Evolutionary conservation across 1,140 invertebrate genomes (phyloP), one percentile per base, ranked within the genome.

Genomic region (Zaprionus africanus): DNA sequence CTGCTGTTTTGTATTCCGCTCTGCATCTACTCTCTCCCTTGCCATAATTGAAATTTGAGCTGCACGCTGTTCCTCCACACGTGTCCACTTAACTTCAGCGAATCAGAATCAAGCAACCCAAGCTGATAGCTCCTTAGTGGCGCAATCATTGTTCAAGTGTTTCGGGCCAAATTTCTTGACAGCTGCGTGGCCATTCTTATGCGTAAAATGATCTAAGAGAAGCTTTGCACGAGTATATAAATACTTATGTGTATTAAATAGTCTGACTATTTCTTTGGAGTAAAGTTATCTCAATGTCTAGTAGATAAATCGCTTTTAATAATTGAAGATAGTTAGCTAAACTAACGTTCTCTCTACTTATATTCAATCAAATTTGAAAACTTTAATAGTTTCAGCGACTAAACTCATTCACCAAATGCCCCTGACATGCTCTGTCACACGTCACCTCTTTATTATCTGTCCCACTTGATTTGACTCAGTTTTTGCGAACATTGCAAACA

Each of bases 11-110:
- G 15, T 53, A 61, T 53, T 58, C 19, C 12, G 19, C 28, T 34
- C 41, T 17, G 41, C 41, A 28, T 15, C 58, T 15, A 12, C 56
- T 56, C 28, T 13, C 22, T 36, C 49, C 53, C 38, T 38, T n/a
- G 31, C 38, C 66, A 77, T 84, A 81, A 84, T 88, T 88, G 84
- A 84, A 90, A 90, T 81, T 59, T 60, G 81, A 88, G 64, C 68
- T 69, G 46, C 63, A 57, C 66, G 54, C 60, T 69, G 38, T 36
- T 64, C n/a, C 17, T 36, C 53, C 70, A 62, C 61, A 41, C 38
- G 49, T 56, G 61, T 46, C 66, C 81, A 82, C 81, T 79, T 83
- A 82, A 17, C 41, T 9, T 9, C 58, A 51, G 65, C 81, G 69
- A 53, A 34, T 67, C 26, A 34, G 69, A 53, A 34, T 67, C 26